These are phyloP conservation scores for Ornithoptera alexandrae DNA, from an alignment of 2,888 invertebrate species.

Conservation along the genomic window DNA sequence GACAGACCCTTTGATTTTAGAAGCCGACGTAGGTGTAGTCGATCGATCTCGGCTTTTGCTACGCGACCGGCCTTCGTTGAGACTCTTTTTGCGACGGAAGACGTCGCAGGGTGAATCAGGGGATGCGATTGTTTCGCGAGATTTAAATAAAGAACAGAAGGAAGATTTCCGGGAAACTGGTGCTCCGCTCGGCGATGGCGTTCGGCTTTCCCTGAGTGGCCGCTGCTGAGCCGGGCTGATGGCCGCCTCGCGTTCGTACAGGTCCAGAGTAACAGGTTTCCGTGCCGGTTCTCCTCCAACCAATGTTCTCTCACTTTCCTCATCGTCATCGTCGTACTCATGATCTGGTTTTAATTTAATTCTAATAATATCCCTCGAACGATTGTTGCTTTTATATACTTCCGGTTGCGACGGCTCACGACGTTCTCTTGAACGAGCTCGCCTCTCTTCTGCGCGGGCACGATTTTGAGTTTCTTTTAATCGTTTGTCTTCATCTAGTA, in stretches of 20 bases:
- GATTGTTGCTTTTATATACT: slow-evolving; percentile 55
- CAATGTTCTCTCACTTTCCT: slow-evolving; percentile 48
- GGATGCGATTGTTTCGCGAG: slow-evolving; percentile 83
- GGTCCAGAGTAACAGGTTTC: slow-evolving; percentile 82
- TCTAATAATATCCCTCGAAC: slow-evolving; percentile 73
- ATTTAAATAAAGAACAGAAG: slow-evolving; percentile 89
- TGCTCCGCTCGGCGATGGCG: slow-evolving; percentile 84
- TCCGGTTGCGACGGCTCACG: slow-evolving; percentile 54
- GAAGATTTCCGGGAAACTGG: slow-evolving; percentile 88
- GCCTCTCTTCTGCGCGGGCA: slow-evolving; percentile 55
- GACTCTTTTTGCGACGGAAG: slow-evolving; percentile 64
- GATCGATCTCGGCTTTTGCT: slow-evolving; percentile 84
- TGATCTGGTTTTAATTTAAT: slow-evolving; percentile 88
- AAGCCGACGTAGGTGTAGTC: slow-evolving; percentile 77
- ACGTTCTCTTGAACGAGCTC: slow-evolving; percentile 56
- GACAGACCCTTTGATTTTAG: slow-evolving; percentile 83
- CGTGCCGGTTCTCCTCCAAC: slow-evolving; percentile 53
- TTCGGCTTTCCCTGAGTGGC: slow-evolving; percentile 53
- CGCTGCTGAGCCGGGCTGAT: slow-evolving; percentile 47
- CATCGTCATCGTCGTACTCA: slow-evolving; percentile 80
- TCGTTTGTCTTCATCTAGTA: slow-evolving; percentile 51
- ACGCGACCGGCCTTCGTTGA: slow-evolving; percentile 77
- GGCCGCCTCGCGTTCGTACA: slow-evolving; percentile 54
- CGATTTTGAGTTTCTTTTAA: slow-evolving; percentile 57
- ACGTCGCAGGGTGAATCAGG: slow-evolving; percentile 81